Base-by-base conservation (phyloP, 2,797 vertebrate species). In the Cynopterus sphinx region DNA sequence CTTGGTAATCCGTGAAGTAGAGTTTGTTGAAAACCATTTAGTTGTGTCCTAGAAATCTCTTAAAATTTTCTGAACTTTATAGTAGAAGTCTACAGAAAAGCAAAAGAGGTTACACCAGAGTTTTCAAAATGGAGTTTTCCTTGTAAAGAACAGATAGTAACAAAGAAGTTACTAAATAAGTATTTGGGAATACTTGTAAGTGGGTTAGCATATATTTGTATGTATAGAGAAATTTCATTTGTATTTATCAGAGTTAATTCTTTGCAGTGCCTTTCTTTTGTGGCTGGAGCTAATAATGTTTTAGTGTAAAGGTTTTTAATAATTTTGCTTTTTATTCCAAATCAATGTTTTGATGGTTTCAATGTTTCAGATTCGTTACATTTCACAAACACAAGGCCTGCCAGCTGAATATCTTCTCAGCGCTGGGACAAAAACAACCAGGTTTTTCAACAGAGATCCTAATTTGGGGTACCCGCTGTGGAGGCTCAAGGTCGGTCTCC, bases 351-450 rank as follows among this genome's bases (percentile, higher is more conserved):
- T 96, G 84, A 84, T 94, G 73, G 24, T 95, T 96, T 94, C 90
- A 7, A 75, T 95, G 17, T 87, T 97, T 95, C 98, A 99, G 99
- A 99, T 99, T 91, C 99, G 99, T 85, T 99, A 99, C 90, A 99
- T 99, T 98, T 99, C 99, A 43, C 99, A 99, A 99, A 99, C 99
- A 46, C 99, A 99, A 98, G 99, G 99, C 87, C 99, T 99, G 96
- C 99, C 99, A 68, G 99, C 99, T 0, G 99, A 99, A 98, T 99
- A 99, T 97, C 99, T 99, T 96, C 99, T 99, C 96, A 99, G 99
- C 87, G 99, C 99, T 0, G 99, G 99, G 97, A 99, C 99, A 87
- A 99, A 99, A 98, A 99, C 99, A 94, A 99, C 99, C 97, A 99
- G 99, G 97, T 99, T 99, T 98, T 99, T 99, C 98, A 99, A 99